Evolutionary conservation across 2,888 invertebrate genomes (phyloP).

Genomic region (Patella depressa): DNA sequence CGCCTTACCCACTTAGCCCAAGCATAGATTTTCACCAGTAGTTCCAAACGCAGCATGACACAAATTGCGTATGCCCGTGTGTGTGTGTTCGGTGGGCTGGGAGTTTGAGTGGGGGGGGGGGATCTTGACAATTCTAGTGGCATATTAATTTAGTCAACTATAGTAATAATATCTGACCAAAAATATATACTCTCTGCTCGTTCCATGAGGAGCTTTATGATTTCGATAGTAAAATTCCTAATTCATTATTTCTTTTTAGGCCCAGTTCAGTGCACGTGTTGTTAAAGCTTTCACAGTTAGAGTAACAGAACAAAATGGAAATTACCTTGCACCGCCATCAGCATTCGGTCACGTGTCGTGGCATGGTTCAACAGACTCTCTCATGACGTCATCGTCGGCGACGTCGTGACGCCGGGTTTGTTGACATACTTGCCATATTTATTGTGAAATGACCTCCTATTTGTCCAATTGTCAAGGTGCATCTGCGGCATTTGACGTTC

Average conservation of each 20-base stretch:
- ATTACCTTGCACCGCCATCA: slow-evolving; percentile 22
- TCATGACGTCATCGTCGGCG: slow-evolving; percentile 25
- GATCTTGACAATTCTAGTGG: too few species aligned
- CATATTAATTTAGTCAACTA: too few species aligned
- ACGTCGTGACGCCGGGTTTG: not conserved
- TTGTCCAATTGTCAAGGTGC: too few species aligned
- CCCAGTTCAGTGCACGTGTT: slow-evolving; percentile 47
- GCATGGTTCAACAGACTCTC: slow-evolving; percentile 31
- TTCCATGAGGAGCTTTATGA: not conserved
- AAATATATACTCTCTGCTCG: not conserved
- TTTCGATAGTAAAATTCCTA: not conserved
- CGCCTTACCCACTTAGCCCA: too few species aligned
- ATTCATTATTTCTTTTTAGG: slow-evolving; percentile 32
- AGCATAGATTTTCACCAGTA: too few species aligned
- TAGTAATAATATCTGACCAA: too few species aligned
- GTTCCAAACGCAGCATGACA: too few species aligned
- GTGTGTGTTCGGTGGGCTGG: not conserved
- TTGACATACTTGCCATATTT: too few species aligned
- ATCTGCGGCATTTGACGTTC: too few species aligned
- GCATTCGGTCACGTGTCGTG: slow-evolving; percentile 28
- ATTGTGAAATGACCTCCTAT: too few species aligned
- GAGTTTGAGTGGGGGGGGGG: too few species aligned
- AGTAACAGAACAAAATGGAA: slow-evolving; percentile 46
- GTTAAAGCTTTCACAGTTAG: slow-evolving; percentile 46
- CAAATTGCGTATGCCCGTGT: too few species aligned